Percentiles rank a stretch among this genome's conserved stretches.
Conservation (phyloP, 2,113 vertebrate genomes). For the Aspidoscelis tigris region DNA sequence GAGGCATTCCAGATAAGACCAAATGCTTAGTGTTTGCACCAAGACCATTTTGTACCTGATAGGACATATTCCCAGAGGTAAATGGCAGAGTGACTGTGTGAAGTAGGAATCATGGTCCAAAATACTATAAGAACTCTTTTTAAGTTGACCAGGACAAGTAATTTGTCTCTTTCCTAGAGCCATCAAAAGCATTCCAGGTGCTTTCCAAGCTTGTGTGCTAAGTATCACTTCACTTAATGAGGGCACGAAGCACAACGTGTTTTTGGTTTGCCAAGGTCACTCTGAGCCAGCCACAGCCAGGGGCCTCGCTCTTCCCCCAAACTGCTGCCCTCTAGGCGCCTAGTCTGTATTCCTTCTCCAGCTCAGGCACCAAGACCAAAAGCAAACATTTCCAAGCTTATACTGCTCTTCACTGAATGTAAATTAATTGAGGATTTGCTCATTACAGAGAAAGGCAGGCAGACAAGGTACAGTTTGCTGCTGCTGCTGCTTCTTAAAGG, state of each 20-base stretch:
- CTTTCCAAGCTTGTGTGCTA: neutral
- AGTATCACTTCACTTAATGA: neutral
- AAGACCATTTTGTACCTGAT: neutral
- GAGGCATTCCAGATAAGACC: neutral
- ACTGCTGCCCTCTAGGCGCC: neutral
- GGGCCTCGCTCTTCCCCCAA: neutral
- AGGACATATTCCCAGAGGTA: neutral
- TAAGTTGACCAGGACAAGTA: neutral
- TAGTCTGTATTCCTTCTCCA: neutral
- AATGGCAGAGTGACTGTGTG: no score
- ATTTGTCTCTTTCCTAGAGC: neutral
- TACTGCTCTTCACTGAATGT: neutral
- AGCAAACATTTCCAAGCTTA: neutral
- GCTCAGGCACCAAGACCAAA: neutral
- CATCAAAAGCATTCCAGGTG: conserved; percentile 10
- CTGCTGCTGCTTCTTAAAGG: conserved; percentile 4
- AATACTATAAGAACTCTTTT: neutral
- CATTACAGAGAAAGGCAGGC: conserved; percentile 12
- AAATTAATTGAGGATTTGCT: conserved; percentile 8
- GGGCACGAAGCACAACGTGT: conserved; percentile 21
- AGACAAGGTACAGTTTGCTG: neutral
- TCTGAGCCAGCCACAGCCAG: neutral
- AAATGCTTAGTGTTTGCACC: neutral
- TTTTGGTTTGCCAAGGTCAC: conserved; percentile 10
- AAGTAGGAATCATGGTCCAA: no score